phyloP scores from a whole-genome alignment of 2,797 vertebrate species.

The Chelon auratus region DNA sequence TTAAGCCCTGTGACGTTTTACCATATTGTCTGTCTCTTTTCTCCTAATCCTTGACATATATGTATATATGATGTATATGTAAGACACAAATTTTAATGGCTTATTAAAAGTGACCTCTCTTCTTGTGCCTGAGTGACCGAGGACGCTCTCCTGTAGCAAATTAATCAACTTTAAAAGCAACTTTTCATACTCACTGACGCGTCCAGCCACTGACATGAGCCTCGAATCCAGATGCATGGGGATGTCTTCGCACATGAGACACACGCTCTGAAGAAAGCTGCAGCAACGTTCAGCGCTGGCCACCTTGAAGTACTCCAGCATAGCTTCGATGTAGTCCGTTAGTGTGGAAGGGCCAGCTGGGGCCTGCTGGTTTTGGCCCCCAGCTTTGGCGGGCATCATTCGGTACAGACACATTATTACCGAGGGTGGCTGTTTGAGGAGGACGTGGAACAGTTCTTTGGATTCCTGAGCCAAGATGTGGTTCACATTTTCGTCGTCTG shows the following conservation, averaged over 20 bases:
- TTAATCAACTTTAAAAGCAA: not conserved
- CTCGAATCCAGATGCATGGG: slow-evolving; percentile 87
- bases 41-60: not conserved
- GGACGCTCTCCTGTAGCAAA: not conserved
- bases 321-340: slow-evolving; percentile 19
- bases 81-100: not conserved
- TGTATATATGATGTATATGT: not conserved
- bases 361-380: rapidly evolving
- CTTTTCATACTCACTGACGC: slow-evolving; percentile 55
- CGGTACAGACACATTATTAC: slow-evolving; percentile 63
- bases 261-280: slow-evolving; percentile 82
- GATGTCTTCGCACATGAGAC: slow-evolving; percentile 82
- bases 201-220: slow-evolving; percentile 84
- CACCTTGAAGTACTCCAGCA: slow-evolving; percentile 77
- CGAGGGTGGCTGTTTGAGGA: slow-evolving; percentile 59
- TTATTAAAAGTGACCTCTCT: not conserved
- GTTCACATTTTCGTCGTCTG: slow-evolving; percentile 50
- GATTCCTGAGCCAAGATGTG: slow-evolving; percentile 66
- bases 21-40: too few relatives aligned
- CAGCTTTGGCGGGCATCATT: slow-evolving; percentile 64
- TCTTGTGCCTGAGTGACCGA: not conserved
- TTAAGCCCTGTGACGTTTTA: too few relatives aligned
- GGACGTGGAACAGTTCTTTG: slow-evolving; percentile 77
- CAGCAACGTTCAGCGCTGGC: slow-evolving; percentile 73
- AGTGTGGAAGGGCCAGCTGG: slow-evolving; percentile 16